phyloP scores from a whole-genome alignment of 2,113 vertebrate genomes.

The Labrus mixtus region DNA sequence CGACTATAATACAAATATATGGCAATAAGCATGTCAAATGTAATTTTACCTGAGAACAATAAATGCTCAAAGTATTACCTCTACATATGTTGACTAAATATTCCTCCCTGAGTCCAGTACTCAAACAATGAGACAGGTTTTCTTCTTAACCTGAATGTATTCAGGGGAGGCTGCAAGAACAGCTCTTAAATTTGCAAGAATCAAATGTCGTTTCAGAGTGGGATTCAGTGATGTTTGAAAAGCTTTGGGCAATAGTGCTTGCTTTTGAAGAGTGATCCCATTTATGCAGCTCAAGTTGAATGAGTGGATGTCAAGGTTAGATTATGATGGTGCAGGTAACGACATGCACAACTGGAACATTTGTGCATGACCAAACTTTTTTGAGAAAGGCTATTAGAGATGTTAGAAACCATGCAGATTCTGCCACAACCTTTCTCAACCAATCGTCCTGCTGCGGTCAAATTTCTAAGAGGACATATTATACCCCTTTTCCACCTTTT shows the following conservation, averaged over 20 bases:
- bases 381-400: slow-evolving; percentile 24
- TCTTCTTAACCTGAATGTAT: background rate
- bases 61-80: too few relatives aligned
- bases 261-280: background rate
- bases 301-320: slow-evolving; percentile 29
- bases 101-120: background rate
- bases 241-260: background rate
- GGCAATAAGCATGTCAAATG: too few relatives aligned
- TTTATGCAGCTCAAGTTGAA: slow-evolving; percentile 12
- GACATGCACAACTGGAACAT: slow-evolving; percentile 10
- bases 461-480: too few relatives aligned
- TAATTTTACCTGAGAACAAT: too few relatives aligned
- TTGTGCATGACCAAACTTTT: slow-evolving; percentile 20
- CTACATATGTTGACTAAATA: too few relatives aligned
- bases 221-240: slow-evolving; percentile 2
- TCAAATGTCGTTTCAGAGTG: background rate
- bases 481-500: too few relatives aligned
- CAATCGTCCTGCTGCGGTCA: too few relatives aligned
- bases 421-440: too few relatives aligned
- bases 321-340: slow-evolving; percentile 12
- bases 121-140: background rate
- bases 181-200: background rate
- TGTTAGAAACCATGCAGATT: too few relatives aligned
- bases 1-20: too few relatives aligned
- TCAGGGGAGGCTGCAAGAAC: background rate